Evolutionary conservation across 2,888 invertebrate species (phyloP), one percentile per base, ranked within the genome.

Genomic region (Drosophila melanosoma): DNA sequence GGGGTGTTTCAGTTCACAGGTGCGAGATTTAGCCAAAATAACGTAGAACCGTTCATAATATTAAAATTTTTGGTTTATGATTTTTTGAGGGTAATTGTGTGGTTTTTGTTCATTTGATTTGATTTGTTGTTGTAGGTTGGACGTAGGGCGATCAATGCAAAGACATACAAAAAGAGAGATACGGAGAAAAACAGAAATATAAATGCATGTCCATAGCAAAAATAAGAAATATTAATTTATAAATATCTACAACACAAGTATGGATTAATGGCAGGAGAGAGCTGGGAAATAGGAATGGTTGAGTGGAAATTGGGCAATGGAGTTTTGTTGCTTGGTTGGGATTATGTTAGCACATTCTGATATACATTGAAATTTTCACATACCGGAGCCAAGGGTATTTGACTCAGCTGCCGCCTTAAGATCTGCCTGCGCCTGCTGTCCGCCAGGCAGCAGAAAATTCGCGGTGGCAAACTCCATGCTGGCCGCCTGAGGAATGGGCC

Each of bases 401-500:
- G 92, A 91, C 11, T 85, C 85, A 45, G 38, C 53, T 48, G 77
- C 86, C 3, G 93, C 86, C 77, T 94, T 94, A 11, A 91, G 76
- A 67, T 92, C 91, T 1, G 91, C 85, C 68, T 93, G 92, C 8
- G 92, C 91, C 74, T 93, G 91, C 92, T 96, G 95, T 71, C 97
- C 97, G 26, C 96, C 96, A 0, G 97, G 97, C 62, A 98, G 93
- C 51, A 98, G 94, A 92, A 98, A 98, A 93, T 98, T 98, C 0
- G 98, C 98, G 0, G 98, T 98, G 1, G 97, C 96, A 81, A 96
- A 95, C 91, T 96, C 96, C 48, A 94, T 94, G 73, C 89, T 93
- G 54, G 92, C 95, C 42, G 95, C 95, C 75, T 95, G 94, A 0
- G 98, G 98, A 79, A 99, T 96, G 17, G 97, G 95, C 48, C 96